Percentiles rank a stretch among this genome's conserved stretches.
Conservation (phyloP, 2,888 invertebrate genomes). For the Polydrusus pterygomalis region DNA sequence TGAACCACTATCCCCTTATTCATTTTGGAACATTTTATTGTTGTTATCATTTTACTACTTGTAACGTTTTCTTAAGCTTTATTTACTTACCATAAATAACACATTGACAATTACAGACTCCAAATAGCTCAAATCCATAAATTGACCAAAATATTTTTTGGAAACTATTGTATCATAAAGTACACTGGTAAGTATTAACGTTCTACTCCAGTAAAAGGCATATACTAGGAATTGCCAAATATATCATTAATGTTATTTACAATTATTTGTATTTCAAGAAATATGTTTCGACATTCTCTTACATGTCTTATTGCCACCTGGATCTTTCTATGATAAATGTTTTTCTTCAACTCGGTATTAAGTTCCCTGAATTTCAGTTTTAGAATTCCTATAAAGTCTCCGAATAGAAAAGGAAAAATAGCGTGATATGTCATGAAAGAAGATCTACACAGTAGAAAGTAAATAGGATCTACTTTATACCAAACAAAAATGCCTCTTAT, state of each 20-base stretch:
- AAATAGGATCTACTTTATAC: background rate
- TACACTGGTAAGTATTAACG: background rate
- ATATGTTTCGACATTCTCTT: background rate
- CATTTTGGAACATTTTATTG: too few species aligned
- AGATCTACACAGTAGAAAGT: slow-evolving; percentile 3
- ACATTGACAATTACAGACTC: background rate
- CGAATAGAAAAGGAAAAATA: background rate
- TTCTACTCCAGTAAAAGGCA: background rate
- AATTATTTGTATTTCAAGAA: background rate
- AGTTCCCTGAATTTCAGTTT: background rate
- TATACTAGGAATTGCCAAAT: background rate
- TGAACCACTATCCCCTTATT: too few species aligned
- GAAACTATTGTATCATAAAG: background rate
- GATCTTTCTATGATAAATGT: background rate
- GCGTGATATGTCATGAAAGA: background rate
- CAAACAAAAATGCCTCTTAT: background rate
- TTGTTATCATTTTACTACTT: too few species aligned
- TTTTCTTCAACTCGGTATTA: background rate
- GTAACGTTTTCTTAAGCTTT: too few species aligned
- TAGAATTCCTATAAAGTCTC: background rate
- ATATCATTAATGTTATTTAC: background rate
- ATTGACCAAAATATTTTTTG: background rate
- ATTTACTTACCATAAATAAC: background rate
- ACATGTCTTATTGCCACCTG: background rate
- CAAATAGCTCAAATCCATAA: background rate